Evolutionary conservation across 2,888 invertebrate species (phyloP).

Genomic region (Ichneumoninae sp.): DNA sequence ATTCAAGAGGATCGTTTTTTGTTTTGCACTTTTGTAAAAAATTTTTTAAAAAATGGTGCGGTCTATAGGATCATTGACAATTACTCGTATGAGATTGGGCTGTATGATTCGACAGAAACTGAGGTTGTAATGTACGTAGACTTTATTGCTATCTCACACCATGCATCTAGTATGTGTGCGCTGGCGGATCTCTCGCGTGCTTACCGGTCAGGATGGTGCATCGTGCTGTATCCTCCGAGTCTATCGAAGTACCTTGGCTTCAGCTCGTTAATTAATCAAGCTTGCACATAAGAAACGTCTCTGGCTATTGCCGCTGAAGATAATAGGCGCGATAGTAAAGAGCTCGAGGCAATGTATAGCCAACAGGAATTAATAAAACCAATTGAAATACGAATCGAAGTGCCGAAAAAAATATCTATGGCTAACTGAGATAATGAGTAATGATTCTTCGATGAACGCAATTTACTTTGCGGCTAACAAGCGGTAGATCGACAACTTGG

Average conservation of each 20-base stretch:
- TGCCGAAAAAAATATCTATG: not conserved
- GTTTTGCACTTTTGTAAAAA: not conserved
- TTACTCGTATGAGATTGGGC: constrained; percentile 36
- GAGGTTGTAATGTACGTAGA: constrained; percentile 42
- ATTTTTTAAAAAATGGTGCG: not conserved
- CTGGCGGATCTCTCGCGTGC: constrained; percentile 32
- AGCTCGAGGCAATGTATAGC: not conserved
- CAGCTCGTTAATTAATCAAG: constrained; percentile 60
- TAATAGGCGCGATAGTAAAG: constrained; percentile 34
- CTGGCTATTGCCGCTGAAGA: constrained; percentile 35
- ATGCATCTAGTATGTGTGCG: constrained; percentile 48
- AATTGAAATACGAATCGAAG: constrained; percentile 29
- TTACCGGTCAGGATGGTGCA: constrained; percentile 24
- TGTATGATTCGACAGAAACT: constrained; percentile 43
- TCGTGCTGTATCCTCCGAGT: constrained; percentile 22
- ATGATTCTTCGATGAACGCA: not conserved
- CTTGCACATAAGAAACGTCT: constrained; percentile 28
- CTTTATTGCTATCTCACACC: constrained; percentile 53
- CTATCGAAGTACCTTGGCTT: constrained; percentile 27
- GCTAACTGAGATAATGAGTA: not conserved
- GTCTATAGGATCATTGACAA: constrained; percentile 4
- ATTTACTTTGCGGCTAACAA: not conserved
- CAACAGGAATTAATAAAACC: constrained; percentile 27
- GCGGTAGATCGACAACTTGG: not conserved
- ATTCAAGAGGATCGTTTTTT: not conserved